phyloP scores from a whole-genome alignment of 2,888 invertebrate species.

The Agrochola lota region DNA sequence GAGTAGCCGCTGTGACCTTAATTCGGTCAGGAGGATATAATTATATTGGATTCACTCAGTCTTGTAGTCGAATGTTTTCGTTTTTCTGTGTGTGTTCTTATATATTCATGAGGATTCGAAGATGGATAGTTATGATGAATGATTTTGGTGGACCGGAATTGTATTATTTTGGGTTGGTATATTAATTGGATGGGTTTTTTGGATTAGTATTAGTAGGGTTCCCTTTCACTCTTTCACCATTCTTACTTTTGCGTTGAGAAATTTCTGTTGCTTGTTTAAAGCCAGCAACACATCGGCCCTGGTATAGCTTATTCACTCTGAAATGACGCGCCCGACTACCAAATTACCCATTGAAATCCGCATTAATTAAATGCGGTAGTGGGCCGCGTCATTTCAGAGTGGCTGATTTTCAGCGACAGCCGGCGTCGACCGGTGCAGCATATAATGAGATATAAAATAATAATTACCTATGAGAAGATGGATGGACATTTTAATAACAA shows the following conservation, averaged over 20 bases:
- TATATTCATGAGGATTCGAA: conserved; percentile 40
- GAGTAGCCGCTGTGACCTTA: not conserved
- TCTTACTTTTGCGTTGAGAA: not conserved
- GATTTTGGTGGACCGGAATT: conserved; percentile 16
- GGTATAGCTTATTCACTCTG: no score
- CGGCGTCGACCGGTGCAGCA: no score
- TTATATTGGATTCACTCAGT: conserved; percentile 1
- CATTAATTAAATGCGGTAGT: no score
- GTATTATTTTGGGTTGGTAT: conserved; percentile 20
- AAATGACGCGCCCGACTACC: no score
- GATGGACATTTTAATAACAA: not conserved
- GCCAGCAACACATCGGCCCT: not conserved
- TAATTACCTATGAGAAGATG: not conserved
- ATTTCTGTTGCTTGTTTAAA: not conserved
- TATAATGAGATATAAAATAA: no score
- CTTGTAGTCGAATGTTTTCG: conserved; percentile 36
- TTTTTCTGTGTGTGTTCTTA: conserved; percentile 10
- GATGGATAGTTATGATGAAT: conserved; percentile 43
- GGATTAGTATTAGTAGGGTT: not conserved
- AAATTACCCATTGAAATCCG: no score
- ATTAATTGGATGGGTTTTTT: conserved; percentile 24
- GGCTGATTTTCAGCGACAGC: no score
- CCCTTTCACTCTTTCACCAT: not conserved
- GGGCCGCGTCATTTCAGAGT: no score
- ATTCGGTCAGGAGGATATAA: not conserved